These are phyloP conservation scores for Bombus confusus DNA, from an alignment of 1,140 invertebrate species.

Conservation along the genomic window DNA sequence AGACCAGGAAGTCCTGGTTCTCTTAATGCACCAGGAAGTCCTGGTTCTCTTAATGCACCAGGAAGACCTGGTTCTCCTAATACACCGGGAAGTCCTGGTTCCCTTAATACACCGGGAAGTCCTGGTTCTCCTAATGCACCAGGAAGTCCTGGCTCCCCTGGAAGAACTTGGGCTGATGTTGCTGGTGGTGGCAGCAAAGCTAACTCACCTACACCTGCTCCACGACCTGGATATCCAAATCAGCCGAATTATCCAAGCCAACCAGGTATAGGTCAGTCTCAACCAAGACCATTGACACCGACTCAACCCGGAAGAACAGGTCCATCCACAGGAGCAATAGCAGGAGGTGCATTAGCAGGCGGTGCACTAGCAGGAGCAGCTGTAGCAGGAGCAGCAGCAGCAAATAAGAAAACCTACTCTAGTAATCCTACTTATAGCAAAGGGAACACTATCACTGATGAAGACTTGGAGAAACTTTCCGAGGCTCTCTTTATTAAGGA, in stretches of 20 bases:
- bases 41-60: background rate
- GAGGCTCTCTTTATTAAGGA: slow-evolving; percentile 89
- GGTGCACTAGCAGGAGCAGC: slow-evolving; percentile 24
- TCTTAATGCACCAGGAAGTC: slow-evolving; percentile 12
- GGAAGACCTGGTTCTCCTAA: background rate
- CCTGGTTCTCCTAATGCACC: slow-evolving; percentile 8
- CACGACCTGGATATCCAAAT: slow-evolving; percentile 39
- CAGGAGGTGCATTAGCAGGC: slow-evolving; percentile 49
- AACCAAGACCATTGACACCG: slow-evolving; percentile 8
- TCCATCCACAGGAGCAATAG: slow-evolving; percentile 42
- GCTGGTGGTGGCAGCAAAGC: slow-evolving; percentile 62
- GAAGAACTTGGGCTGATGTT: slow-evolving; percentile 72
- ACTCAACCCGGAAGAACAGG: slow-evolving; percentile 39
- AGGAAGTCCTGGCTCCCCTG: background rate
- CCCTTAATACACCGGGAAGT: background rate
- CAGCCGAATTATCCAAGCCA: slow-evolving; percentile 24
- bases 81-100: slow-evolving; percentile 22
- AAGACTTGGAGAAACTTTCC: slow-evolving; percentile 86
- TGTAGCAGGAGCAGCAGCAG: slow-evolving; percentile 4
- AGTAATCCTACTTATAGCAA: slow-evolving; percentile 78
- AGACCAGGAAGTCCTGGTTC: slow-evolving; percentile 31
- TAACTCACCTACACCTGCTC: slow-evolving; percentile 63
- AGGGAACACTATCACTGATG: slow-evolving; percentile 82
- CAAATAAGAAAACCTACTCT: slow-evolving; percentile 63
- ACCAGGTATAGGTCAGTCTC: slow-evolving; percentile 24